These are phyloP conservation scores for Chaunax sp. DNA, from an alignment of 2,797 vertebrate species.

Conservation along the genomic window DNA sequence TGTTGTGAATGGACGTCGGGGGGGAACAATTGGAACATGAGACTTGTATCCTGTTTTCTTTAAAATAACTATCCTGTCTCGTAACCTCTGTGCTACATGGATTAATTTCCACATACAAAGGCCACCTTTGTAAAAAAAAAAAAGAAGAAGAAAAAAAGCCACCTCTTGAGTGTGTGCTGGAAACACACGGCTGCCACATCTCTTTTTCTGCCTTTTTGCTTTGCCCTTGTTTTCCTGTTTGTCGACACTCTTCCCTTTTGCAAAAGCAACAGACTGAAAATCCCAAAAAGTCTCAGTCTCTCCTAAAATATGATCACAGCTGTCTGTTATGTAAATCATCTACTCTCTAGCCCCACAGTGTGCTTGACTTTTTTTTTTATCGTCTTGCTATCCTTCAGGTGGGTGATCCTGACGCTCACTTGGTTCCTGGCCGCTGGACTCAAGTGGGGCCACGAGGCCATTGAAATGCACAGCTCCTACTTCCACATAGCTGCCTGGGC, in stretches of 20 bases:
- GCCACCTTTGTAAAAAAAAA: constrained; percentile 22
- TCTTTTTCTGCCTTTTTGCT: constrained; percentile 65
- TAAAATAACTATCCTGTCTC: constrained; percentile 58
- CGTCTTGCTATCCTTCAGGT: constrained; percentile 86
- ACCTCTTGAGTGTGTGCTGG: constrained; percentile 43
- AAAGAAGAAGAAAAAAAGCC: not conserved
- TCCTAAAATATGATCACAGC: constrained; percentile 29
- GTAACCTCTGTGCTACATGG: constrained; percentile 59
- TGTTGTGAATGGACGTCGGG: constrained; percentile 33
- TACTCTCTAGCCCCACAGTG: constrained; percentile 1
- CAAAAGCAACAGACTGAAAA: constrained; percentile 18
- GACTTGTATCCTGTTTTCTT: constrained; percentile 71
- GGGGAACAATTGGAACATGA: constrained; percentile 64
- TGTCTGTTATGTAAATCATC: constrained; percentile 19
- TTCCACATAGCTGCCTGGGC: constrained; percentile 99
- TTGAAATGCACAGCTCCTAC: constrained; percentile 99
- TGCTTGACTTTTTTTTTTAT: not conserved
- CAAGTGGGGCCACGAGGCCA: constrained; percentile 99
- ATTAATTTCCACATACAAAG: constrained; percentile 50
- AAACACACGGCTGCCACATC: constrained; percentile 58
- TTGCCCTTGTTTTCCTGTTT: constrained; percentile 63
- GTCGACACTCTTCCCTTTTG: constrained; percentile 32
- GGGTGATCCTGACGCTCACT: constrained; percentile 97
- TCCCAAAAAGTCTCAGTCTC: constrained; percentile 16
- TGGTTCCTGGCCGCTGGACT: constrained; percentile 98